Conservation (phyloP, 2,113 vertebrate genomes). For the Genyomyrus donnyi region DNA sequence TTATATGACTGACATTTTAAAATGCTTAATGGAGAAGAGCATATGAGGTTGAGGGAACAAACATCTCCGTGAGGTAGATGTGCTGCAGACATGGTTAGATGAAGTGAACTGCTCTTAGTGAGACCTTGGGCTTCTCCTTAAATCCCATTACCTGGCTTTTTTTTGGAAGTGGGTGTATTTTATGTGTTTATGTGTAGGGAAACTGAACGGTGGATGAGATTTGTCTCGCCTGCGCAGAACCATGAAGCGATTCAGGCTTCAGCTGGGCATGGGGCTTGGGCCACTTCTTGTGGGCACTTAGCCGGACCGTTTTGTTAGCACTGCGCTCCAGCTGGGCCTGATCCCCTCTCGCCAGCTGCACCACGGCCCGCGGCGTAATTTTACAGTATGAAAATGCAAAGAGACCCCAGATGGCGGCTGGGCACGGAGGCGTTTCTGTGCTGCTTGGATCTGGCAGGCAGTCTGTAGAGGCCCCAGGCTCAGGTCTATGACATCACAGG, state of each 20-base stretch:
- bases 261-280: not conserved
- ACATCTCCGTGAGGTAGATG: not conserved
- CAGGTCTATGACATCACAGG: slow-evolving; percentile 40
- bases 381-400: not conserved
- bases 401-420: not conserved
- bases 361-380: not conserved
- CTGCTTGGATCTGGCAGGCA: slow-evolving; percentile 36
- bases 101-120: not conserved
- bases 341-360: not conserved
- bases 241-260: not conserved
- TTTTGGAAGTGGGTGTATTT: not conserved
- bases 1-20: not conserved
- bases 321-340: not conserved
- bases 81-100: not conserved
- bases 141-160: not conserved
- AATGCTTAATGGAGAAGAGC: not conserved
- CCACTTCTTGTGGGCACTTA: not conserved
- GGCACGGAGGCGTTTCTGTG: not conserved
- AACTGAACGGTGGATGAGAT: not conserved
- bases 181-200: not conserved
- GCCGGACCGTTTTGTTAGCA: not conserved
- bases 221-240: not conserved
- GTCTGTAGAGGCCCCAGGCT: slow-evolving; percentile 25
- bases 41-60: not conserved
- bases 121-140: not conserved